A percentile compares a stretch with the other conserved stretches of the same genome.
phyloP scores from a whole-genome alignment of 2,888 invertebrate species.

The Caenorhabditis virilis region DNA sequence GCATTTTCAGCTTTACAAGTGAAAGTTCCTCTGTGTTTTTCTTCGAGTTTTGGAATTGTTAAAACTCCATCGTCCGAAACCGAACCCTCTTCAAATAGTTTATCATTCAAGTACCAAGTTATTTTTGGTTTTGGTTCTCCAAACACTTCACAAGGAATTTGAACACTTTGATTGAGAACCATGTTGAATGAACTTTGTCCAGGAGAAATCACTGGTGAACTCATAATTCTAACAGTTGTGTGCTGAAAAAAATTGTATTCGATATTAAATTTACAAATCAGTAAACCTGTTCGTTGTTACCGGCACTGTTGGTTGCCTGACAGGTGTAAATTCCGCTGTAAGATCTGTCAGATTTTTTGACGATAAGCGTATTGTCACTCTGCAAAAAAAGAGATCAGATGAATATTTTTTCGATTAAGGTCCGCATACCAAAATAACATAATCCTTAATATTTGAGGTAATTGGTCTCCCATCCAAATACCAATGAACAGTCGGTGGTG shows the following conservation, averaged over 20 bases:
- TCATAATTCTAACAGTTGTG: conserved; percentile 49
- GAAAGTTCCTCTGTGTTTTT: conserved; percentile 39
- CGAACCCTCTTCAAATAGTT: conserved; percentile 48
- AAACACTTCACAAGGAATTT: conserved; percentile 59
- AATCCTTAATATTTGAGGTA: conserved; percentile 48
- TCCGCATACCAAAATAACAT: conserved; percentile 49
- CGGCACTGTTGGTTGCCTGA: conserved; percentile 75
- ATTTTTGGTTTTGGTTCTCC: conserved; percentile 61
- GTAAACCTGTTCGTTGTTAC: conserved; percentile 70
- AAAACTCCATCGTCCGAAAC: conserved; percentile 59
- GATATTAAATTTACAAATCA: neutral
- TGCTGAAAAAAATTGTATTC: conserved; percentile 12
- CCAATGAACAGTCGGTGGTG: conserved; percentile 71
- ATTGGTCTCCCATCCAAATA: conserved; percentile 69
- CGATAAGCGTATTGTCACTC: conserved; percentile 60
- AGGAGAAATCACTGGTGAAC: conserved; percentile 55
- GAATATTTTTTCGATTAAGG: neutral
- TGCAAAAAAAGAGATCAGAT: conserved; percentile 40
- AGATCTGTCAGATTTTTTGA: conserved; percentile 50
- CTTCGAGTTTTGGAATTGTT: conserved; percentile 45
- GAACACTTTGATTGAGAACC: conserved; percentile 56
- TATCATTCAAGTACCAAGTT: conserved; percentile 58
- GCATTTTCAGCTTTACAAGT: conserved; percentile 60
- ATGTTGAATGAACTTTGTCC: conserved; percentile 64
- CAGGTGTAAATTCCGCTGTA: conserved; percentile 74